A percentile compares a stretch with the other conserved stretches of the same genome.
These are phyloP conservation scores for Vanacampus margaritifer DNA, from an alignment of 2,113 vertebrate species.

Conservation along the genomic window DNA sequence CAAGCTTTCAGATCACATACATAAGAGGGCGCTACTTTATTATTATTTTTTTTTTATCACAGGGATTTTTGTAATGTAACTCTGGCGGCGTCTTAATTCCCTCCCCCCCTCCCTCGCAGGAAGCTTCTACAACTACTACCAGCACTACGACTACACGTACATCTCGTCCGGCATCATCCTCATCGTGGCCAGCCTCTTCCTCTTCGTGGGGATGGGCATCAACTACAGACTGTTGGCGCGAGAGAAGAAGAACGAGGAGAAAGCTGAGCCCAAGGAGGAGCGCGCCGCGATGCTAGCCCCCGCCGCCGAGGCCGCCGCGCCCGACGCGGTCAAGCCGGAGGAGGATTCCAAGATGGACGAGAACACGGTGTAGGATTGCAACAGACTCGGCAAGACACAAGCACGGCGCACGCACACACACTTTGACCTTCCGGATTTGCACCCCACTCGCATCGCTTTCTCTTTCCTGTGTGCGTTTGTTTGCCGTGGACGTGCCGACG, in stretches of 20 bases:
- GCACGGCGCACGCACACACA: not conserved
- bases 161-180: conserved; percentile 83
- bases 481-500: conserved; percentile 39
- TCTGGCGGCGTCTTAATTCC: no score
- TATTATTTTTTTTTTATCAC: no score
- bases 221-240: conserved; percentile 84
- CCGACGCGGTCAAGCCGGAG: conserved; percentile 50
- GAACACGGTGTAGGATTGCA: conserved; percentile 50
- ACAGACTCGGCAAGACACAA: conserved; percentile 11
- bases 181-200: conserved; percentile 78
- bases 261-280: conserved; percentile 71
- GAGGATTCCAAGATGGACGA: conserved; percentile 67
- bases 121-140: conserved; percentile 79
- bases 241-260: conserved; percentile 76
- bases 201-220: conserved; percentile 91
- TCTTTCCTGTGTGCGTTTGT: not conserved
- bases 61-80: no score
- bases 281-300: conserved; percentile 48
- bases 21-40: no score
- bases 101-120: conserved; percentile 63
- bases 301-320: not conserved
- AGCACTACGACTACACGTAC: conserved; percentile 90
- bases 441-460: not conserved
- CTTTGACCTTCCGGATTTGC: not conserved
- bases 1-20: no score